A percentile compares a stretch with the other conserved stretches of the same genome.
phyloP scores from a whole-genome alignment of 2,113 vertebrate genomes.

The Gymnorhina tibicen region DNA sequence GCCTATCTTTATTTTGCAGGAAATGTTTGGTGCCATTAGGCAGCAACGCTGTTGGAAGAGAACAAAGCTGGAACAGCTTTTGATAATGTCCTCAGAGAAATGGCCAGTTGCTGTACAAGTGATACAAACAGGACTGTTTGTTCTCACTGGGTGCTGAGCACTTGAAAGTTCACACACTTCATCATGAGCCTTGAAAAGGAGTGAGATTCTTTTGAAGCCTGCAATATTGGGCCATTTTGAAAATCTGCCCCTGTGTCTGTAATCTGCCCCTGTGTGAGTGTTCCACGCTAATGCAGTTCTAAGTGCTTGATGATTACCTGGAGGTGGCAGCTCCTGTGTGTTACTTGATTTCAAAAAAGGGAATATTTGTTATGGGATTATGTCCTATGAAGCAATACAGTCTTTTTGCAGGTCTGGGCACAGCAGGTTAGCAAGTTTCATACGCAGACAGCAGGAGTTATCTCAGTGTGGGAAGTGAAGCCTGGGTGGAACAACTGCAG shows the following conservation, averaged over 20 bases:
- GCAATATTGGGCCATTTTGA: not conserved
- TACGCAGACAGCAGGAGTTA: not conserved
- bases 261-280: not conserved
- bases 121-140: constrained; percentile 27
- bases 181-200: constrained; percentile 1
- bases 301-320: not conserved
- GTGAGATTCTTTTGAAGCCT: not conserved
- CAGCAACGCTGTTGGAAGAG: constrained; percentile 20
- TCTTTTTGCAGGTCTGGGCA: not conserved
- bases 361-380: not conserved
- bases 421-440: not conserved
- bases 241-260: not conserved
- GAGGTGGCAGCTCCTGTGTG: not conserved
- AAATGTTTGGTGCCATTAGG: constrained; percentile 55
- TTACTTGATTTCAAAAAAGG: not conserved
- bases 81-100: constrained; percentile 44
- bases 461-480: not conserved
- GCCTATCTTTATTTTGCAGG: constrained; percentile 58
- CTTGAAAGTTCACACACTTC: not conserved
- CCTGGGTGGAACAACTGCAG: not conserved
- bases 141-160: constrained; percentile 15
- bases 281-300: not conserved
- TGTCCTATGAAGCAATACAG: not conserved
- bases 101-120: not conserved
- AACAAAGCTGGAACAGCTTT: constrained; percentile 61